Base-by-base conservation (phyloP, 2,888 invertebrate genomes). In the Zhengitettix transpicula region DNA sequence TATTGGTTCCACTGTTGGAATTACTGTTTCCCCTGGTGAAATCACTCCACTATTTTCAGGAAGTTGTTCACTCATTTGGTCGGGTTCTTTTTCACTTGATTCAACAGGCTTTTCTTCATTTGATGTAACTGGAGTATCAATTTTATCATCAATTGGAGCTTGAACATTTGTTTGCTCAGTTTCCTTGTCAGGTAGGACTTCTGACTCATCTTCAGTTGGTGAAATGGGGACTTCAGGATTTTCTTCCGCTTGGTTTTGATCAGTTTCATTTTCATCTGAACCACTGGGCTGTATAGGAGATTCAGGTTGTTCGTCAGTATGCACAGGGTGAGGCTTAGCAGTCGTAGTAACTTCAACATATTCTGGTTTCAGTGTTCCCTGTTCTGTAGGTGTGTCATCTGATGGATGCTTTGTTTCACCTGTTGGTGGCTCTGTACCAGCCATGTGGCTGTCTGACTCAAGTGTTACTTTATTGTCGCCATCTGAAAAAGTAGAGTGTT, bases 381-480 rank as follows among this genome's bases (percentile, higher is more conserved):
- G 28, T 54, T 55, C 54, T 0, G 10, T 40, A 12, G 28, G 17
- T 44, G 40, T 9, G 17, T 54, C 42, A 3, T 14, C n/a, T n/a
- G 52, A 16, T 55, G 40, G 9, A 52, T 56, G 12, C 44, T 53
- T n/a, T n/a, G n/a, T n/a, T n/a, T n/a, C n/a, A n/a, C n/a, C 55
- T 55, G 59, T 62, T 16, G 52, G 44, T 15, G 61, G 16, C 40
- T 60, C 56, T 10, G 55, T 55, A 44, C 58, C 59, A 16, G 71
- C 66, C 67, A 71, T 69, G 58, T 78, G 79, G 66, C 74, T 79
- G 52, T 75, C 79, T 10, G 77, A 74, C 69, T 78, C 76, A 65
- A 77, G 72, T 63, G 70, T 71, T 40, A 69, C 62, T 55, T 70
- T 54, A 70, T 72, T 63, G 72, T 75, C 60, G 72, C 64, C 67